Evolutionary conservation across 2,888 invertebrate genomes (phyloP), one percentile per base, ranked within the genome.

Genomic region (Choreutis nemorana): DNA sequence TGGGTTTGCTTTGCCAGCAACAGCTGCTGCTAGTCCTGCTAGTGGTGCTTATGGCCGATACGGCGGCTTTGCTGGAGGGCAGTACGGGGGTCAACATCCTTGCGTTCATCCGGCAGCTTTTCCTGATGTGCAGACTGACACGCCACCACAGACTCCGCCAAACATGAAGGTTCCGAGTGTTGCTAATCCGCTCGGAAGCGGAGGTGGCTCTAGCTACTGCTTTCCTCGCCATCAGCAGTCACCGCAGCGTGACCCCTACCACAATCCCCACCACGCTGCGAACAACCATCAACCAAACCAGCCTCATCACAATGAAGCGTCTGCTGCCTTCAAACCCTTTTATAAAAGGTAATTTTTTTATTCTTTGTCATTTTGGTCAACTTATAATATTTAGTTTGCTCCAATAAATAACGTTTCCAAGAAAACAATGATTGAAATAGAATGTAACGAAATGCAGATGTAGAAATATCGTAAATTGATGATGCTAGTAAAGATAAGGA

Each of bases 61-160:
- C 68, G 83, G 87, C 54, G 85, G 88, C 44, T 87, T 87, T 64
- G 81, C 87, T 41, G 84, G 80, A 23, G 82, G 79, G 24, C 83
- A 83, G 46, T 84, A 84, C 44, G 72, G 70, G 26, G 71, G 67
- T 37, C 78, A 78, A 45, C 79, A 78, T 33, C 90, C 90, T 60
- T 78, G 77, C 48, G 72, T 77, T 43, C 71, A 80, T 48, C 75
- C 81, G 22, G 86, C 89, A 71, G 87, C 90, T 60, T 91, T 92
- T 82, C 90, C 91, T 60, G 90, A 92, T 73, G 87, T 92, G 68
- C 87, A 89, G 62, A 84, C 90, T 48, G 94, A 94, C 77, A 94
- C 94, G 40, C 94, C 94, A 46, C 94, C 94, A 18, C 94, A 94
- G 77, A 95, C 94, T 43, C 94, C 94, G 43, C 94, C 94, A 62